Percentiles rank a stretch among this genome's conserved stretches.
These are phyloP conservation scores for Peromyscus maniculatus DNA, from an alignment of 2,113 vertebrate genomes.

Conservation along the genomic window DNA sequence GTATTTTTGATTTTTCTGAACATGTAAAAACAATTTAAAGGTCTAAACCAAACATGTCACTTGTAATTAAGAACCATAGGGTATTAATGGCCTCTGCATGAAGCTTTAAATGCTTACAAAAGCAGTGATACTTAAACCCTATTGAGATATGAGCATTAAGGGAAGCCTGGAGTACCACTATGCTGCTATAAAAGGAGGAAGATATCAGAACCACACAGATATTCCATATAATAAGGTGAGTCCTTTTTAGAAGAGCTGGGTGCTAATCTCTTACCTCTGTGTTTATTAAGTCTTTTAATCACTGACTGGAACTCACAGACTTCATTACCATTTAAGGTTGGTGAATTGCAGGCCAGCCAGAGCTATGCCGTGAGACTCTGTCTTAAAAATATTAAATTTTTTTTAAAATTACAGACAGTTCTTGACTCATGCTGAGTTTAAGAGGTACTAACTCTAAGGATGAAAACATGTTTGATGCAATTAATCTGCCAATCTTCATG, in stretches of 20 bases:
- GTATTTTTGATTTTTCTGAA: background rate
- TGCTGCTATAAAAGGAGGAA: background rate
- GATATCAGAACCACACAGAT: background rate
- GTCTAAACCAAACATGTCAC: background rate
- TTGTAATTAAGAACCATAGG: background rate
- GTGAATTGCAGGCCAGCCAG: background rate
- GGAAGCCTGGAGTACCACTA: background rate
- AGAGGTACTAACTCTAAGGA: background rate
- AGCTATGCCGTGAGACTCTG: background rate
- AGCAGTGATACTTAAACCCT: background rate
- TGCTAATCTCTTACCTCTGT: background rate
- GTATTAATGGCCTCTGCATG: background rate
- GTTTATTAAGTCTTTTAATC: background rate
- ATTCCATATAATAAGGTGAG: background rate
- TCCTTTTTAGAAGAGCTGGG: background rate
- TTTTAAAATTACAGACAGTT: background rate
- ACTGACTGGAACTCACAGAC: background rate
- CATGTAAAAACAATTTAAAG: background rate
- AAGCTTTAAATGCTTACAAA: constrained; percentile 10
- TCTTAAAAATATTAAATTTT: background rate
- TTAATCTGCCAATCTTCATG: background rate
- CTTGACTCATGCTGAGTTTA: background rate
- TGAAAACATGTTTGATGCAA: background rate
- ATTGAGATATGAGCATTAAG: background rate
- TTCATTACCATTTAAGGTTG: background rate